Base-by-base conservation (phyloP, 2,888 invertebrate genomes). In the Watsonalla binaria region DNA sequence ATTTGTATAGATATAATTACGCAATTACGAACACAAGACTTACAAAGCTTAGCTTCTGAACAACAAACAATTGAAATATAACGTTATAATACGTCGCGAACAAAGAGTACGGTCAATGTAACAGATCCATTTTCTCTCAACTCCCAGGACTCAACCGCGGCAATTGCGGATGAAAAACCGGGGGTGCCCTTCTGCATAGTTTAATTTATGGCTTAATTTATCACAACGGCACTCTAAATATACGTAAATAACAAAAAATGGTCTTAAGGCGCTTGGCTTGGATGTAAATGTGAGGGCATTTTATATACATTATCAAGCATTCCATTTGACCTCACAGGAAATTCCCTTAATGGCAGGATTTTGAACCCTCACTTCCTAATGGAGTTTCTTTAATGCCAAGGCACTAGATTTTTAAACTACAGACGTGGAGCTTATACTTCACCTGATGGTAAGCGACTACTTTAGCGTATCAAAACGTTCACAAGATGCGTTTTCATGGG, bases 121-220 rank as follows among this genome's bases (percentile, higher is more conserved):
- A 54, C 52, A 51, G 57, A 62, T 56, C 65, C 63, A 60, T 71
- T 76, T 66, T 66, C 68, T 54, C 56, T 56, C 47, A 57, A 57
- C 54, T 53, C 61, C 64, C 59, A 51, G 53, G 65, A 62, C 68
- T 58, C 59, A 55, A 62, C 63, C 59, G 58, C 62, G 61, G 73
- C 69, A 75, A 73, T 77, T 77, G 74, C 68, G 66, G 76, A 75
- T 76, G 74, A 80, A 76, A 79, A 75, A 75, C 70, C 70, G 64
- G 63, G 64, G 55, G 52, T 54, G 57, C 60, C 67, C 71, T 61
- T 65, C 62, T 65, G 71, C 68, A 65, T 68, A 64, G 58, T 58
- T 63, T 79, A 78, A 84, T 84, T 83, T 81, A 84, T 84, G 56
- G 74, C 73, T 73, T 76, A 79, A 84, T 84, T 82, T 84, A 82